Evolutionary conservation across 2,797 vertebrate genomes (phyloP).

Genomic region (Kryptolebias ocellatus): DNA sequence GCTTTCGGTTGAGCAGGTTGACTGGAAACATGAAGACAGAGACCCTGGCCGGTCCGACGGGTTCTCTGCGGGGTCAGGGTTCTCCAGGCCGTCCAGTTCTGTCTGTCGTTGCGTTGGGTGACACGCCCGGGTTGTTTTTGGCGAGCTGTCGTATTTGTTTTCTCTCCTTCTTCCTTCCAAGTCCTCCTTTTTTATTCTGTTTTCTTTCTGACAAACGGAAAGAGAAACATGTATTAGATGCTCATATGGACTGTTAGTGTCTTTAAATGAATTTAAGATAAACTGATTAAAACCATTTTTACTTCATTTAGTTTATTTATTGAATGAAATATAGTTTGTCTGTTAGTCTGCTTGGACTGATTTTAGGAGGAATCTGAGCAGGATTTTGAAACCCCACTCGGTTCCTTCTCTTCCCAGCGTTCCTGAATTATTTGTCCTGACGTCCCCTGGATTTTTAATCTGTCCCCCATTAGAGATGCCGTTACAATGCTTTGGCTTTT

Average conservation of each 20-base stretch:
- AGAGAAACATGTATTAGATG: background rate
- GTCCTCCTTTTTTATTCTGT: slow-evolving; percentile 46
- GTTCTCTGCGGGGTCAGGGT: background rate
- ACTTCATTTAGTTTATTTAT: no score
- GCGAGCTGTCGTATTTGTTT: slow-evolving; percentile 38
- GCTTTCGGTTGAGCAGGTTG: background rate
- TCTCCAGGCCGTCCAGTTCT: background rate
- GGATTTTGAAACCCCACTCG: background rate
- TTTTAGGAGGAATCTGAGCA: no score
- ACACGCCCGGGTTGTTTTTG: slow-evolving; percentile 7
- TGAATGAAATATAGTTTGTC: no score
- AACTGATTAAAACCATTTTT: no score
- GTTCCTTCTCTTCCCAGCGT: slow-evolving; percentile 1
- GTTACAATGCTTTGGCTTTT: slow-evolving; percentile 30
- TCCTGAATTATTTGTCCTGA: background rate
- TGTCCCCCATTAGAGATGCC: slow-evolving; percentile 48
- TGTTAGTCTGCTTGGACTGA: no score
- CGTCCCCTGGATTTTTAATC: slow-evolving; percentile 27
- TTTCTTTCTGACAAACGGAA: slow-evolving; percentile 50
- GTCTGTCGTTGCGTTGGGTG: slow-evolving; percentile 19
- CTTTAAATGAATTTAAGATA: no score
- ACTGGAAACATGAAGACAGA: background rate
- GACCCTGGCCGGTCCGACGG: no score
- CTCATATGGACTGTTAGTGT: no score
- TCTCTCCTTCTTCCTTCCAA: slow-evolving; percentile 49